Percentiles rank a stretch among this genome's conserved stretches.
Evolutionary conservation across 2,888 invertebrate genomes (phyloP).

Genomic region (Agelastica alni): DNA sequence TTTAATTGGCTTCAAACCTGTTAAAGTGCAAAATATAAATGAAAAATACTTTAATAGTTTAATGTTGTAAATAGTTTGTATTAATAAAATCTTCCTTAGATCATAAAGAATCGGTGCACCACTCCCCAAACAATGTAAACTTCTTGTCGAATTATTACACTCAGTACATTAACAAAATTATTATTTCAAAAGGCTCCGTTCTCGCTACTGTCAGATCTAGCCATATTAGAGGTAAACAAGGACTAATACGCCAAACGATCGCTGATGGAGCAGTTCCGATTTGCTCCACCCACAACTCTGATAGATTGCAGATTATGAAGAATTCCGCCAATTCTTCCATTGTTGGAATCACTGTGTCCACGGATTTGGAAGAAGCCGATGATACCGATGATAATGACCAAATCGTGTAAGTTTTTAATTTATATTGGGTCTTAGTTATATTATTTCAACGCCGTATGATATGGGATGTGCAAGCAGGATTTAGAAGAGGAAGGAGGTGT

Average conservation of each 20-base stretch:
- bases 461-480: too few relatives aligned
- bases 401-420: slow-evolving; percentile 46
- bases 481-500: too few relatives aligned
- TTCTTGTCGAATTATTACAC: slow-evolving; percentile 36
- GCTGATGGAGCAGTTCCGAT: slow-evolving; percentile 59
- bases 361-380: slow-evolving; percentile 63
- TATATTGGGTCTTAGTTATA: too few relatives aligned
- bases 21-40: too few relatives aligned
- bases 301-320: slow-evolving; percentile 48
- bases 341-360: slow-evolving; percentile 52
- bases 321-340: slow-evolving; percentile 55
- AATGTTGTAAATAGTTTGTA: too few relatives aligned
- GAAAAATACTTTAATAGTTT: too few relatives aligned
- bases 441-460: too few relatives aligned
- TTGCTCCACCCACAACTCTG: slow-evolving; percentile 49
- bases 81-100: too few relatives aligned
- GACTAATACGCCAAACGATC: slow-evolving; percentile 53
- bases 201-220: slow-evolving; percentile 54
- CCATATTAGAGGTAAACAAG: slow-evolving; percentile 51
- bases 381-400: slow-evolving; percentile 66
- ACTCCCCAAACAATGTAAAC: slow-evolving; percentile 46
- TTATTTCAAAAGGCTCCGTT: slow-evolving; percentile 52
- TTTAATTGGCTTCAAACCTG: too few relatives aligned
- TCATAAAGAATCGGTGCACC: slow-evolving; percentile 41
- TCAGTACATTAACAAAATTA: slow-evolving; percentile 42